Conservation (phyloP, 2,797 vertebrate genomes). For the Gymnoscopelus braueri region DNA sequence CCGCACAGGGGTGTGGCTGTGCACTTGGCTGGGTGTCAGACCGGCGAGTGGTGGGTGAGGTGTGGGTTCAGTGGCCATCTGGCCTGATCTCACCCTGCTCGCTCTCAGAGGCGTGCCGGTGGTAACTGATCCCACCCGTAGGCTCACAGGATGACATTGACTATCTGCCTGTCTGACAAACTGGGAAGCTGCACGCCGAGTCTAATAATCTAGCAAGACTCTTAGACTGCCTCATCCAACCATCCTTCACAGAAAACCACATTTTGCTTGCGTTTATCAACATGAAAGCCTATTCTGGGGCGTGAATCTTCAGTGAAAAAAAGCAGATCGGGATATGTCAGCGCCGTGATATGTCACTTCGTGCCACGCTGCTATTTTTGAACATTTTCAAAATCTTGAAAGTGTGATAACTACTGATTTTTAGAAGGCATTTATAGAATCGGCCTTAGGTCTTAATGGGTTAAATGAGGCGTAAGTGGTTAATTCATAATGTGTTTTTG, state of each 20-base stretch:
- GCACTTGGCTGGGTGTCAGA: conserved; percentile 16
- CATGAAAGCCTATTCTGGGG: too few relatives aligned
- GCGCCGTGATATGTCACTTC: too few relatives aligned
- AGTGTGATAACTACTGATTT: too few relatives aligned
- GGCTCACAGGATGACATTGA: conserved; percentile 57
- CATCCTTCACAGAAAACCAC: background rate
- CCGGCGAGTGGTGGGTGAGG: conserved; percentile 4
- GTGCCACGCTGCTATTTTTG: too few relatives aligned
- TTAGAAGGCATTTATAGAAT: too few relatives aligned
- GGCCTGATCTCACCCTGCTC: conserved; percentile 52
- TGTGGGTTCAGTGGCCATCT: conserved; percentile 54
- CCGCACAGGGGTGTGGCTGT: conserved; percentile 30
- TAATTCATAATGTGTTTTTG: too few relatives aligned
- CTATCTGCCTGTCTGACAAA: conserved; percentile 36
- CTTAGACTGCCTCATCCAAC: background rate
- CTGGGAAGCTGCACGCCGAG: background rate
- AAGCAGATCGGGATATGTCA: too few relatives aligned
- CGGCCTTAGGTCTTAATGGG: too few relatives aligned
- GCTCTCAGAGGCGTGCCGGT: conserved; percentile 33
- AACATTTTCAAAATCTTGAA: too few relatives aligned
- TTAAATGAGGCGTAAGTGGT: too few relatives aligned
- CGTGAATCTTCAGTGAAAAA: too few relatives aligned
- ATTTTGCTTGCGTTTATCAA: background rate
- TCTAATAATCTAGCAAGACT: conserved; percentile 21
- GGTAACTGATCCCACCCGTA: conserved; percentile 60